Percentiles rank a stretch among this genome's conserved stretches.
Evolutionary conservation across 2,888 invertebrate species (phyloP).

Genomic region (Hoplodrina ambigua): DNA sequence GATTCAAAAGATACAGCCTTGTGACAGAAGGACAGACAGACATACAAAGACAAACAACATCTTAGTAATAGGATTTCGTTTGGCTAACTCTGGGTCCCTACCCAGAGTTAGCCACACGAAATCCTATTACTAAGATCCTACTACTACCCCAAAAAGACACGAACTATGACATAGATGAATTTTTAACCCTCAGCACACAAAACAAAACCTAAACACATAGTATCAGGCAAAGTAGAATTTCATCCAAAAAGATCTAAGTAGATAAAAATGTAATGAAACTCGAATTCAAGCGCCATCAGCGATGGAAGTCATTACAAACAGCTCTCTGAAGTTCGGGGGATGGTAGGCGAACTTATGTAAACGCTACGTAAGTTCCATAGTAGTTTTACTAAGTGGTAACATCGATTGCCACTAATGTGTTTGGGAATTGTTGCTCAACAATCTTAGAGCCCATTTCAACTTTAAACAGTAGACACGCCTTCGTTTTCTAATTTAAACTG

Average conservation of each 20-base stretch:
- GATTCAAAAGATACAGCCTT: too few relatives aligned
- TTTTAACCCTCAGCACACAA: too few relatives aligned
- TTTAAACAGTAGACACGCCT: constrained; percentile 56
- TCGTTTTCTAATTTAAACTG: constrained; percentile 64
- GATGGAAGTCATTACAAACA: constrained; percentile 75
- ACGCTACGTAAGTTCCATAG: constrained; percentile 66
- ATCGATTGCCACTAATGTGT: constrained; percentile 70
- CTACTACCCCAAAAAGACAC: too few relatives aligned
- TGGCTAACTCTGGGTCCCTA: too few relatives aligned
- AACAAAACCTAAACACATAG: too few relatives aligned
- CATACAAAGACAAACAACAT: too few relatives aligned
- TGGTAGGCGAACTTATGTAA: constrained; percentile 65
- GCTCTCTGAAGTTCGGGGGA: constrained; percentile 66
- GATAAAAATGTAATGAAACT: constrained; percentile 60
- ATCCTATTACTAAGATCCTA: too few relatives aligned
- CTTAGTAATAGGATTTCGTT: too few relatives aligned
- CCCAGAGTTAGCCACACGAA: too few relatives aligned
- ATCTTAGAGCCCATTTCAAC: constrained; percentile 64
- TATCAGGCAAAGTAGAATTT: constrained; percentile 1
- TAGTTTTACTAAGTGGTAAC: constrained; percentile 69
- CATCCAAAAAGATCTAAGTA: constrained; percentile 29
- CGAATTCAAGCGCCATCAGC: constrained; percentile 64
- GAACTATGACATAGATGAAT: too few relatives aligned
- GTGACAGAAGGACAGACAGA: too few relatives aligned
- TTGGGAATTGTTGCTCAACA: constrained; percentile 65